Evolutionary conservation across 2,888 invertebrate species (phyloP).

Genomic region (Acronicta psi): DNA sequence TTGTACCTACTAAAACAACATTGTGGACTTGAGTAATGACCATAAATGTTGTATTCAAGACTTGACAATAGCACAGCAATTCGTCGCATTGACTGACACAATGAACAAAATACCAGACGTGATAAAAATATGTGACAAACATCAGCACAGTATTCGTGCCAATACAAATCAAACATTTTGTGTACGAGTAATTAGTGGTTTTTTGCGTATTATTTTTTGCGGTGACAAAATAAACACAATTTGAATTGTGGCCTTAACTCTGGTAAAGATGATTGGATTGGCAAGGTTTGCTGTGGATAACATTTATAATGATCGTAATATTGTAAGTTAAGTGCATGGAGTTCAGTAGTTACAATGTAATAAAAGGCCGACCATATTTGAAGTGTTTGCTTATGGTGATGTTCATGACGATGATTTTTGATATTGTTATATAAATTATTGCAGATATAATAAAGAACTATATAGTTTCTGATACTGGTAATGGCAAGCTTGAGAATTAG

Average conservation of each 20-base stretch:
- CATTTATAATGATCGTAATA: too few relatives aligned
- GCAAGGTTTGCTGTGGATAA: too few relatives aligned
- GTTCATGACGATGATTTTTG: too few relatives aligned
- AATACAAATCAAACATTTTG: background rate
- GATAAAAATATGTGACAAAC: background rate
- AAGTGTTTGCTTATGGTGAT: too few relatives aligned
- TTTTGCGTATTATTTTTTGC: background rate
- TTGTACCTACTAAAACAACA: background rate
- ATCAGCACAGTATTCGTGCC: background rate
- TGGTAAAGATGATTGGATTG: too few relatives aligned
- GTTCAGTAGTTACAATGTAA: too few relatives aligned
- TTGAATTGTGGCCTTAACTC: too few relatives aligned
- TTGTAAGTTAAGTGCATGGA: too few relatives aligned
- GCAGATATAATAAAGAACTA: too few relatives aligned
- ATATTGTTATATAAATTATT: too few relatives aligned
- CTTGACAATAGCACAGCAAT: background rate
- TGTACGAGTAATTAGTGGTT: background rate
- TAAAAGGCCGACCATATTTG: background rate
- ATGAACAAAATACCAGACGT: background rate
- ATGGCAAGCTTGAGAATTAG: too few relatives aligned
- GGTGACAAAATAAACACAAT: background rate
- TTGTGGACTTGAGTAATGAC: background rate
- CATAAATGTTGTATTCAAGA: background rate
- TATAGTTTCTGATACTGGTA: too few relatives aligned
- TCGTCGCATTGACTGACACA: background rate